These are phyloP conservation scores for Acropternis orthonyx DNA, from an alignment of 2,797 vertebrate genomes.

Conservation along the genomic window DNA sequence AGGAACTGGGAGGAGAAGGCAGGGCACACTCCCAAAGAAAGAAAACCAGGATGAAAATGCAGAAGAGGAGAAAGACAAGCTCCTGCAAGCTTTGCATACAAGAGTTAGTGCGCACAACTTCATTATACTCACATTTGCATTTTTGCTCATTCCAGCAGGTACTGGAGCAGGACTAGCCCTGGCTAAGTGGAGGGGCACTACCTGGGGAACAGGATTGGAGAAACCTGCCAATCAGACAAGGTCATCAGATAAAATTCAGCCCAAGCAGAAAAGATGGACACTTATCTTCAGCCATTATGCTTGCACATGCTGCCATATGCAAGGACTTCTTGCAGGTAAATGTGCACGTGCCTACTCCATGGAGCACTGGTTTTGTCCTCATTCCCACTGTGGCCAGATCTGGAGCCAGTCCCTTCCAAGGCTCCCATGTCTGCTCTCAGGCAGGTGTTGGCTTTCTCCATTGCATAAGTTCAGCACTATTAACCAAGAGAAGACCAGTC, in stretches of 20 bases:
- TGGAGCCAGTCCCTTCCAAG: not conserved
- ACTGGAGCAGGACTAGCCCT: not conserved
- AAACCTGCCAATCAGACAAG: not conserved
- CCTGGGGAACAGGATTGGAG: not conserved
- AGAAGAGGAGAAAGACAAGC: not conserved
- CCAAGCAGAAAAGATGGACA: not conserved
- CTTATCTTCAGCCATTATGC: not conserved
- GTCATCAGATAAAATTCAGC: not conserved
- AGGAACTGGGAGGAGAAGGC: not conserved
- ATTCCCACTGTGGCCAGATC: not conserved
- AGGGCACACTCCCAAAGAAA: not conserved
- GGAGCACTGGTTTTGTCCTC: not conserved
- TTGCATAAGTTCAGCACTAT: accelerated
- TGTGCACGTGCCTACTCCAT: accelerated
- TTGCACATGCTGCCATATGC: not conserved
- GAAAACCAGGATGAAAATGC: not conserved
- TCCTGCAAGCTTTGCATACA: not conserved
- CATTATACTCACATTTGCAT: not conserved
- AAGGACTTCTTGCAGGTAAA: not conserved
- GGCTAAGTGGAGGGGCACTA: not conserved
- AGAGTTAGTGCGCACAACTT: not conserved
- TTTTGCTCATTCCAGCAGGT: not conserved
- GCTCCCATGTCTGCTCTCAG: not conserved
- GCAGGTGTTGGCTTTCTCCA: not conserved
- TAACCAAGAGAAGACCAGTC: not conserved